A percentile compares a stretch with the other conserved stretches of the same genome.
Conservation (phyloP, 2,113 vertebrate species). For the Actinemys pallida region DNA sequence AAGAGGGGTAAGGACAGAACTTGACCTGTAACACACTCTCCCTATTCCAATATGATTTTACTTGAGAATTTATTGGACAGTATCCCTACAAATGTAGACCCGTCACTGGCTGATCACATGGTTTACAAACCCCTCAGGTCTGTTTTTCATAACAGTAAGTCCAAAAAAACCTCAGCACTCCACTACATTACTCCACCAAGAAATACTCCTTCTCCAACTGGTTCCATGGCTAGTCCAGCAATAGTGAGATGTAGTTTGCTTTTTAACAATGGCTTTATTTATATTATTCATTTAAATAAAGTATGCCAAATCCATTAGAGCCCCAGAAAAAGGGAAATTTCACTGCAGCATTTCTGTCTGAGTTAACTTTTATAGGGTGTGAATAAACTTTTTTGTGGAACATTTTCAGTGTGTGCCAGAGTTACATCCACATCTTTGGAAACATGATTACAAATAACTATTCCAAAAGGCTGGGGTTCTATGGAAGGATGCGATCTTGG, state of each 20-base stretch:
- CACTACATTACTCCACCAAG: not conserved
- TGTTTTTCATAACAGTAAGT: not conserved
- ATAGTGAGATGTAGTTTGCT: constrained; percentile 4
- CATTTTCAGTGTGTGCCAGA: not conserved
- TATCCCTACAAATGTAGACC: not conserved
- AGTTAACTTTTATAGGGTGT: not conserved
- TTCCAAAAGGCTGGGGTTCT: not conserved
- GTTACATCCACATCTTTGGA: not conserved
- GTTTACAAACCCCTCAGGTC: not conserved
- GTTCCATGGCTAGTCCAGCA: constrained; percentile 29
- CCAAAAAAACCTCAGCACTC: not conserved
- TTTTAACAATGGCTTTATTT: constrained; percentile 60
- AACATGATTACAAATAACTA: not conserved
- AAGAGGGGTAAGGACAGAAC: not conserved
- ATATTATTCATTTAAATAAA: constrained; percentile 45
- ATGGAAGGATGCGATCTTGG: not conserved
- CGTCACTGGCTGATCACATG: constrained; percentile 24
- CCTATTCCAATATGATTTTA: not conserved
- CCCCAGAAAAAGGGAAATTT: constrained; percentile 13
- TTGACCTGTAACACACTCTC: not conserved
- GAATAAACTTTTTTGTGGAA: not conserved
- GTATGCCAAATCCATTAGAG: constrained; percentile 1
- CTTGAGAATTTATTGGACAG: not conserved
- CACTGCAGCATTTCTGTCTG: constrained; percentile 29
- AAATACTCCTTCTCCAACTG: constrained; percentile 33